Conservation (phyloP, 2,113 vertebrate species). For the Propithecus coquereli region DNA sequence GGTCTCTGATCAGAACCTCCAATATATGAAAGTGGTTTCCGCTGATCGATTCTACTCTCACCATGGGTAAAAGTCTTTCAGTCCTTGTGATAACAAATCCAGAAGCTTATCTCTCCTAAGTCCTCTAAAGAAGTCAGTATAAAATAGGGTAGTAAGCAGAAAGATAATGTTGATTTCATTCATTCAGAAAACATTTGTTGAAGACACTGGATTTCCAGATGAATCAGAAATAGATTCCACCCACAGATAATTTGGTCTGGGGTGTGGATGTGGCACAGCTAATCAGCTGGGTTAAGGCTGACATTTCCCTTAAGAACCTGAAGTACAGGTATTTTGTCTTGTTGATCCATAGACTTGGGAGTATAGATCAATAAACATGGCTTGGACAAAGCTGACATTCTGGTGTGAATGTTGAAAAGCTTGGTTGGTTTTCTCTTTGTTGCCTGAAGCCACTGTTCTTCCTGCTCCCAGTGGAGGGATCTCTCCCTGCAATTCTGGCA, state of each 20-base stretch:
- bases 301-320: background rate
- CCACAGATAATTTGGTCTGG: background rate
- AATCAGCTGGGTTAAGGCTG: background rate
- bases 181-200: background rate
- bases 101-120: background rate
- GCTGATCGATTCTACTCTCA: background rate
- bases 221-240: background rate
- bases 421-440: background rate
- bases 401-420: background rate
- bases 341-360: background rate
- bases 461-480: background rate
- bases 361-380: background rate
- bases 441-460: background rate
- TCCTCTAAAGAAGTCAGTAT: conserved; percentile 5
- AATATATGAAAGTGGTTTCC: background rate
- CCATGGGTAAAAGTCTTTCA: background rate
- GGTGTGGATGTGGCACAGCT: background rate
- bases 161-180: background rate
- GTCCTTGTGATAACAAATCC: background rate
- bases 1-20: background rate
- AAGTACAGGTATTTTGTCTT: background rate
- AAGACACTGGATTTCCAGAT: background rate
- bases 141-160: background rate
- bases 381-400: background rate
- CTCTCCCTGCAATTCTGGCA: background rate